A percentile compares a stretch with the other conserved stretches of the same genome.
These are phyloP conservation scores for Rhinophrynus dorsalis DNA, from an alignment of 2,797 vertebrate genomes.

Conservation along the genomic window DNA sequence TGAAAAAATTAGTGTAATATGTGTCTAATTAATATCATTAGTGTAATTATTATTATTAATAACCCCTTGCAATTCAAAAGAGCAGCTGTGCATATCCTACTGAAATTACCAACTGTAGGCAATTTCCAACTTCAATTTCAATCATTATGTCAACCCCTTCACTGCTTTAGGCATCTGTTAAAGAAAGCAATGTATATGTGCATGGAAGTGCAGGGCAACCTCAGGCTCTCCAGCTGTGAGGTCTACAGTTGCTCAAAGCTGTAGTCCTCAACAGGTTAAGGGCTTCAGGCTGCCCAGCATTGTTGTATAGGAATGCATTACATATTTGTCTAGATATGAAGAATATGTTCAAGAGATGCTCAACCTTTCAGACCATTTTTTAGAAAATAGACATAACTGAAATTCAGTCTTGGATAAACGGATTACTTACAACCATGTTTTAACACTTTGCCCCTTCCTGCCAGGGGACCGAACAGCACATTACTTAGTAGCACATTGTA, in stretches of 20 bases:
- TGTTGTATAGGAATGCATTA: too few species aligned
- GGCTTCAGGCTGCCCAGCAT: too few species aligned
- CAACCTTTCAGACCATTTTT: too few species aligned
- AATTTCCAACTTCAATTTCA: neutral
- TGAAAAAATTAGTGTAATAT: neutral
- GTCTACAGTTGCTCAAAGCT: too few species aligned
- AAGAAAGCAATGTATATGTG: neutral
- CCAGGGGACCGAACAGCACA: neutral
- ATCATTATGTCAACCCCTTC: neutral
- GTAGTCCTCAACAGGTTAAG: too few species aligned
- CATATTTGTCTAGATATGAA: neutral
- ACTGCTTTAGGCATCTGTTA: neutral
- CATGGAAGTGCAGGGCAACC: too few species aligned
- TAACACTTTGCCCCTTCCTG: neutral
- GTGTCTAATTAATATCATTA: neutral
- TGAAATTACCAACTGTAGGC: slow-evolving; percentile 8
- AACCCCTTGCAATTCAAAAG: neutral
- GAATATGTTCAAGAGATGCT: neutral
- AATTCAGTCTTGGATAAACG: neutral
- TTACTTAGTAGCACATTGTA: neutral
- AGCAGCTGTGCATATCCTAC: slow-evolving; percentile 2
- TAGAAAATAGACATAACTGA: too few species aligned
- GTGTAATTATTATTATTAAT: neutral
- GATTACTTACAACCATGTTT: too few species aligned
- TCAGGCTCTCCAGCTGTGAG: too few species aligned